These are phyloP conservation scores for Indicator indicator DNA, from an alignment of 2,113 vertebrate genomes.

Conservation along the genomic window DNA sequence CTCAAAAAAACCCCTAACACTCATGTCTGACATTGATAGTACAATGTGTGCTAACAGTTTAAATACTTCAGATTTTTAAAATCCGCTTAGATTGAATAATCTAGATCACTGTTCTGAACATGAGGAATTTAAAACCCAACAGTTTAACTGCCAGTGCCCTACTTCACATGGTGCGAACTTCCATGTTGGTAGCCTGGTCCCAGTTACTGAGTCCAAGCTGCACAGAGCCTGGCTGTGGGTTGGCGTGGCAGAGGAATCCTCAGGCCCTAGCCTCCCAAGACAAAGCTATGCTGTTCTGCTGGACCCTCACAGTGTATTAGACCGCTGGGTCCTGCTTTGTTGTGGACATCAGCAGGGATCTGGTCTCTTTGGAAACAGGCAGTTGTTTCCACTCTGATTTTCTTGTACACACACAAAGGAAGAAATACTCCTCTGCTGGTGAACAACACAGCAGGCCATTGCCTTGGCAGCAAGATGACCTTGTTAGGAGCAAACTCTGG, in stretches of 20 bases:
- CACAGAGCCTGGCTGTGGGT: not conserved
- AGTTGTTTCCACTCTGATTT: not conserved
- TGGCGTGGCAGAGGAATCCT: rapidly evolving
- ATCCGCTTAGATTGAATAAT: constrained; percentile 47
- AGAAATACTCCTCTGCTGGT: not conserved
- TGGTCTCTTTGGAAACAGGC: not conserved
- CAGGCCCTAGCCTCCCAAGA: not conserved
- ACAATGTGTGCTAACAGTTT: not conserved
- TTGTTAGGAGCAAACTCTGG: constrained; percentile 8
- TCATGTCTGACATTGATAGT: not conserved
- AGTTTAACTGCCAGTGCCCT: constrained; percentile 1
- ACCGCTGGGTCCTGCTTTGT: not conserved
- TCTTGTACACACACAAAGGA: not conserved
- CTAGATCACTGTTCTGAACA: not conserved
- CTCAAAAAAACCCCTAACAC: rapidly evolving
- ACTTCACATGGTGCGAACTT: not conserved
- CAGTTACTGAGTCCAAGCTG: rapidly evolving
- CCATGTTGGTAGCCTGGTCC: not conserved
- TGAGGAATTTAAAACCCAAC: constrained; percentile 29
- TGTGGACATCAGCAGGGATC: not conserved
- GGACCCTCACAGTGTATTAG: rapidly evolving
- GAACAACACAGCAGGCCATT: not conserved
- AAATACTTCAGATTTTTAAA: constrained; percentile 30
- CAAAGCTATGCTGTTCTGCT: not conserved
- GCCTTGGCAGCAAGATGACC: constrained; percentile 19